Conservation (phyloP, 2,888 invertebrate genomes). For the Eristalinus sepulchralis region DNA sequence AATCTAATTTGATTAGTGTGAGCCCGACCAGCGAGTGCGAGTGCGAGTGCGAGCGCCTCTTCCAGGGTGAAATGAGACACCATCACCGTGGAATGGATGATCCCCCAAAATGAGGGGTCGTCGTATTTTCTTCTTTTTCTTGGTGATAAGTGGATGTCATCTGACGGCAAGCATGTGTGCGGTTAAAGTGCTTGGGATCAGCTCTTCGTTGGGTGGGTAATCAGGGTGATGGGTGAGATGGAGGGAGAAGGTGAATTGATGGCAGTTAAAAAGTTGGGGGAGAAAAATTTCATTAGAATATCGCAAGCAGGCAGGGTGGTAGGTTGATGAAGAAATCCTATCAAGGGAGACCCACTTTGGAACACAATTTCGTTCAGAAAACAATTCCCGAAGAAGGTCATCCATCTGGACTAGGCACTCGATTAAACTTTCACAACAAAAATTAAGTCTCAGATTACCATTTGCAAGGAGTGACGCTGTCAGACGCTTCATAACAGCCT, state of each 20-base stretch:
- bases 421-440: not conserved
- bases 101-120: not conserved
- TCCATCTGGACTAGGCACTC: not conserved
- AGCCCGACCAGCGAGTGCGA: not conserved
- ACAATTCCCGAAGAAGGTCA: not conserved
- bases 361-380: no score
- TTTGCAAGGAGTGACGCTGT: not conserved
- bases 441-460: not conserved
- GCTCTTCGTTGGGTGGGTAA: not conserved
- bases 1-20: conserved; percentile 59
- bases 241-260: not conserved
- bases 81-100: not conserved
- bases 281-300: no score
- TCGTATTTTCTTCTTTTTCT: not conserved
- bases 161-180: not conserved
- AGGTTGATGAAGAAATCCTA: no score
- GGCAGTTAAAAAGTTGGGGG: not conserved
- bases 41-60: not conserved
- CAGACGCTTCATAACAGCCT: not conserved
- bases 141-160: not conserved
- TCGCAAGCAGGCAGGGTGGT: no score
- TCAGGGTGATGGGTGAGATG: not conserved
- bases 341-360: no score
- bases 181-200: not conserved
- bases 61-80: not conserved